Evolutionary conservation across 2,797 vertebrate species (phyloP), one percentile per base, ranked within the genome.

Genomic region (Brachyalestes nurse): DNA sequence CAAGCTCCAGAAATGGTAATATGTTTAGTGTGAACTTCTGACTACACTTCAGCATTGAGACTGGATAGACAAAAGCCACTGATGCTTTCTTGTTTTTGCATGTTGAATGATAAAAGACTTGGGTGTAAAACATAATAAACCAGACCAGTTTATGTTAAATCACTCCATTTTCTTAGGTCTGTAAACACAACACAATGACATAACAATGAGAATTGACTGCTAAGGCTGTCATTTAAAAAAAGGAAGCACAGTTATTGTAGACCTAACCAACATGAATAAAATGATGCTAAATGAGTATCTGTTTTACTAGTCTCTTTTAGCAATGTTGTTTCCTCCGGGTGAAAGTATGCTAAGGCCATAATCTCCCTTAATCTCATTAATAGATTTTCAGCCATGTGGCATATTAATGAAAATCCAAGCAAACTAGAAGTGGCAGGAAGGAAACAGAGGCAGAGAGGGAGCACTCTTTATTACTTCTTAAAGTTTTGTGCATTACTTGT

Each of bases 301-400:
- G 2, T 72, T n/a, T 67, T 38, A n/a, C 5, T 38, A 72, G 17
- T 51, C 66, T 73, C 45, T 55, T 60, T 12, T 28, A 67, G 28
- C n/a, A 9, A 67, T 21, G 47, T 65, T 70, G 79, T 74, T 83
- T 82, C 72, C 77, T 72, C 13, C 79, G 82, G 79, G 82, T 61
- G 75, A 85, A 86, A 85, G 82, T 74, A 57, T 78, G 77, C 72
- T 74, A 81, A 80, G 67, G 71, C 49, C 75, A 58, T 82, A 84
- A 87, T 80, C 74, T 78, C 53, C 73, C 73, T 79, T 80, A 86
- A 86, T 82, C 84, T 82, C 34, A 76, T 86, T 80, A 85, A 49
- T 77, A 79, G 76, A 82, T 66, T 78, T 80, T 69, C 62, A 81
- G 61, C 77, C 82, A 84, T 82, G 64, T 79, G 62, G 78, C 80